Evolutionary conservation across 2,797 vertebrate species (phyloP), one percentile per base, ranked within the genome.

Genomic region (Danio tinwini): DNA sequence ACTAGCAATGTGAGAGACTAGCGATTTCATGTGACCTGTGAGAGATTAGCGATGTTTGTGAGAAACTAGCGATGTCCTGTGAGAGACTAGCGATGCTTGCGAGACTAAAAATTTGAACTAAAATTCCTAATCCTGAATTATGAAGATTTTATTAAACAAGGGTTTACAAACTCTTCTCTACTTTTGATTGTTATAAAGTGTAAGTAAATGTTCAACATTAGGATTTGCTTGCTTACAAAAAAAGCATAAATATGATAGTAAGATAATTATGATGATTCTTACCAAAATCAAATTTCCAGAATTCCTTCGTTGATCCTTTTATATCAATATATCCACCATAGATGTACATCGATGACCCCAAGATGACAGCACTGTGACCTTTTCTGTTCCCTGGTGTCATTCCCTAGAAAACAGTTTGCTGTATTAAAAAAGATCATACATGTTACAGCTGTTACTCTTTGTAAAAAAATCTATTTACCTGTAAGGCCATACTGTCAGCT

Each of bases 281-380:
- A 95, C 95, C 92, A 45, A 96, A 93, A 81, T 90, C 67, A 82
- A 96, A 91, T 80, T 86, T 91, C 96, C 96, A 97, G 47, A 98
- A 95, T 39, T 97, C 96, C 77, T 93, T 93, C 1, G 94, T 95
- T 56, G 94, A 90, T 74, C 95, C 96, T 83, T 91, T 95, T 44
- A 96, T 93, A 87, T 96, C 95, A 0, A 96, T 45, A 37, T 95
- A 94, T 13, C 96, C 96, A 40, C 96, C 95, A 0, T 97, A 97
- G 74, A 96, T 44, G 70, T 93, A 93, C 95, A 97, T 97, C 78
- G 85, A 87, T 0, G 92, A 90, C 58, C 80, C 86, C 1, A 94
- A 82, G 69, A 94, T 92, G 0, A 96, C 94, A 0, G 95, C 94
- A 14, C 94, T 97, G 88, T 97, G 95, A 0, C 94, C 94, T 64